A percentile compares a stretch with the other conserved stretches of the same genome.
Conservation (phyloP, 2,797 vertebrate genomes). For the Enteromius thamalakanensis region DNA sequence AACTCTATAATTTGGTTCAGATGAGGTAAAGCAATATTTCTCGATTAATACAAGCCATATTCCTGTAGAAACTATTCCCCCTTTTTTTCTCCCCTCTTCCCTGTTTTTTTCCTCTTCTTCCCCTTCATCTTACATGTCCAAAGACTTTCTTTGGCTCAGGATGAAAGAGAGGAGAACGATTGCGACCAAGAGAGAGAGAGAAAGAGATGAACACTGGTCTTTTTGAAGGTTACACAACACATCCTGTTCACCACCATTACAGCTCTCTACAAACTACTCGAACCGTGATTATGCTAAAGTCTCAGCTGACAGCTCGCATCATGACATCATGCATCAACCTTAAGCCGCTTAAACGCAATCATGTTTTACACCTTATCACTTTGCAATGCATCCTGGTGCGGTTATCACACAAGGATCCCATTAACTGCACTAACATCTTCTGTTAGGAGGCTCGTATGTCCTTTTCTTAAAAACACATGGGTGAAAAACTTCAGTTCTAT, state of each 20-base stretch:
- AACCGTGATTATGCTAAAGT: slow-evolving; percentile 35
- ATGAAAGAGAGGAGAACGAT: slow-evolving; percentile 70
- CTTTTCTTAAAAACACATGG: background rate
- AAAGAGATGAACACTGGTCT: slow-evolving; percentile 63
- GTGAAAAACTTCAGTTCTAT: background rate
- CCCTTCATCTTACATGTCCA: slow-evolving; percentile 73
- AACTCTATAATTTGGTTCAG: slow-evolving; percentile 81
- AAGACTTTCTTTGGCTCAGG: slow-evolving; percentile 74
- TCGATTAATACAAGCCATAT: slow-evolving; percentile 83
- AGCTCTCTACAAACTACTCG: slow-evolving; percentile 28
- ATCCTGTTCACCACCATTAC: slow-evolving; percentile 38
- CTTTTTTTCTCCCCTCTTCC: slow-evolving; percentile 68
- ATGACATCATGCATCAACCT: slow-evolving; percentile 29
- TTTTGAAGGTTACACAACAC: slow-evolving; percentile 48
- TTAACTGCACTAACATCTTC: background rate
- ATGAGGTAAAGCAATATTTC: slow-evolving; percentile 83
- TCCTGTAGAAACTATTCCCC: slow-evolving; percentile 73
- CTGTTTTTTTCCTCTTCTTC: slow-evolving; percentile 62
- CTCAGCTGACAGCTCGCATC: slow-evolving; percentile 33
- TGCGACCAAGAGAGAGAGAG: slow-evolving; percentile 41
- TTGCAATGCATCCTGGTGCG: slow-evolving; percentile 24
- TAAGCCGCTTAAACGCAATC: slow-evolving; percentile 42
- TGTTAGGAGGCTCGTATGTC: background rate
- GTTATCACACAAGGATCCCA: slow-evolving; percentile 27
- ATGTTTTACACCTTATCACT: slow-evolving; percentile 53